phyloP scores from a whole-genome alignment of 2,888 invertebrate genomes.

The Tetranychus truncatus region DNA sequence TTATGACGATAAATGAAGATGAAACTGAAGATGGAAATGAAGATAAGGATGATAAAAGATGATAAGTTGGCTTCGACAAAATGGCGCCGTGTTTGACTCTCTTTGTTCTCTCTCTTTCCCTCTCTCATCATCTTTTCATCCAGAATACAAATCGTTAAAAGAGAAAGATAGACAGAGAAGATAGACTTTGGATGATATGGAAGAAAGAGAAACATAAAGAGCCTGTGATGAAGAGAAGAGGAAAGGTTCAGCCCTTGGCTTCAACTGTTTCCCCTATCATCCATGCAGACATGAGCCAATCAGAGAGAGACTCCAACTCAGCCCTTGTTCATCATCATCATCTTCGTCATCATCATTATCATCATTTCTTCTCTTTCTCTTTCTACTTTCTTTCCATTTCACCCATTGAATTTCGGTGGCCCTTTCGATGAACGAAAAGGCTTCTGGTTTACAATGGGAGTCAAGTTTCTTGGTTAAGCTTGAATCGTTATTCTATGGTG shows the following conservation, averaged over 20 bases:
- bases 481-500: too few species aligned
- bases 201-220: conserved; percentile 4
- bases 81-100: background rate
- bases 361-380: background rate
- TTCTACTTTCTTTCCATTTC: background rate
- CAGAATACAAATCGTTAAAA: background rate
- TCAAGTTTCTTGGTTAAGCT: too few species aligned
- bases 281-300: background rate
- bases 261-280: background rate
- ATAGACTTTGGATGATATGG: background rate
- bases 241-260: background rate
- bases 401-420: too few species aligned
- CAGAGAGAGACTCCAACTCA: background rate
- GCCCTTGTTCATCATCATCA: conserved; percentile 5
- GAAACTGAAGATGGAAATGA: background rate
- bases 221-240: background rate
- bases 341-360: background rate
- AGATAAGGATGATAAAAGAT: background rate
- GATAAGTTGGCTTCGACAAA: too few species aligned
- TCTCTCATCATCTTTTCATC: background rate
- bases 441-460: too few species aligned
- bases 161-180: background rate
- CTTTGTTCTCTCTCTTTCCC: background rate
- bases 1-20: background rate
- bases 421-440: too few species aligned